phyloP scores from a whole-genome alignment of 2,797 vertebrate genomes.

The Microchirus variegatus region DNA sequence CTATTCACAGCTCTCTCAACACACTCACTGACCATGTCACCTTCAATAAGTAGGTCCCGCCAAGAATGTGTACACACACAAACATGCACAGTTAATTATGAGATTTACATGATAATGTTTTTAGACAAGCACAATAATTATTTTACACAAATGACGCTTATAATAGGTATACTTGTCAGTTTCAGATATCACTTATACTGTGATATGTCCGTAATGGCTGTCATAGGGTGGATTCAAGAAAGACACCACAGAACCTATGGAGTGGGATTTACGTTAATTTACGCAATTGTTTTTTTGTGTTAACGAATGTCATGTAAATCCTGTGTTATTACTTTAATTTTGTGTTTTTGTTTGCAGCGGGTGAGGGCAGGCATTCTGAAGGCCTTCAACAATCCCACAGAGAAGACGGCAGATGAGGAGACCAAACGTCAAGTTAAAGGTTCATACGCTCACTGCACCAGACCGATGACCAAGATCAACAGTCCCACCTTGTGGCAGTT shows the following conservation, averaged over 20 bases:
- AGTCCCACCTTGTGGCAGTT: constrained; percentile 78
- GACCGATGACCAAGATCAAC: constrained; percentile 55
- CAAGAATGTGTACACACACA: constrained; percentile 38
- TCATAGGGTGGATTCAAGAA: constrained; percentile 31
- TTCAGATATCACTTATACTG: constrained; percentile 44
- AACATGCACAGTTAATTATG: constrained; percentile 56
- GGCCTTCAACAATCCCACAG: constrained; percentile 97
- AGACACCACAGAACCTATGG: background rate
- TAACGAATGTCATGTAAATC: background rate
- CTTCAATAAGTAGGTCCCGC: constrained; percentile 68
- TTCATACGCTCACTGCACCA: constrained; percentile 51
- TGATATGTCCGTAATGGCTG: constrained; percentile 60
- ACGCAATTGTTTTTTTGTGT: constrained; percentile 24
- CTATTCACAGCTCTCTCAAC: constrained; percentile 79
- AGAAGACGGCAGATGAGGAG: constrained; percentile 96
- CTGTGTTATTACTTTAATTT: constrained; percentile 17
- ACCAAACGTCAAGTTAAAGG: constrained; percentile 98
- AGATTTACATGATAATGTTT: constrained; percentile 57
- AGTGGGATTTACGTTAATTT: constrained; percentile 14
- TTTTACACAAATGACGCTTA: constrained; percentile 75
- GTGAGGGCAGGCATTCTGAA: constrained; percentile 97
- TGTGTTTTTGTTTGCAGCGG: constrained; percentile 78
- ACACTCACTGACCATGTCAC: constrained; percentile 83
- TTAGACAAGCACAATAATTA: constrained; percentile 76
- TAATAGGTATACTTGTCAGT: constrained; percentile 70